Evolutionary conservation across 2,113 vertebrate species (phyloP).

Genomic region (Benthochromis sp.): DNA sequence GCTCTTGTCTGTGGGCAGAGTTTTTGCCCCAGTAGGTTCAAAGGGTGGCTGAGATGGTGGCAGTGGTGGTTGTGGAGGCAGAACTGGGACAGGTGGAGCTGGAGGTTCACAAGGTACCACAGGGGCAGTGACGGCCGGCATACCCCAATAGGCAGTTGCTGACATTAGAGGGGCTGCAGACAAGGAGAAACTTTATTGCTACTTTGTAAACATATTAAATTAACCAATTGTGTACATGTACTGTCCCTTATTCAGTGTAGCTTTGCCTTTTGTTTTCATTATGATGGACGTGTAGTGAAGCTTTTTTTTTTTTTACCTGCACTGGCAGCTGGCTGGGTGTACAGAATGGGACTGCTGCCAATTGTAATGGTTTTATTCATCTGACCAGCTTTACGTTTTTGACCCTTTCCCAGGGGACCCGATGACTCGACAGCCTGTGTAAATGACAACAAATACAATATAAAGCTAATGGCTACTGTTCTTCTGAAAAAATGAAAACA

Average conservation of each 20-base stretch:
- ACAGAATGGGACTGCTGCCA: constrained; percentile 89
- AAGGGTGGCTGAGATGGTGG: constrained; percentile 56
- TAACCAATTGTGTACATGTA: background rate
- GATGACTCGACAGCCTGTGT: constrained; percentile 57
- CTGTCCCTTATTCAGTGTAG: background rate
- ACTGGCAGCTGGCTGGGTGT: constrained; percentile 76
- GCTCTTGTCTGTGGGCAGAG: constrained; percentile 71
- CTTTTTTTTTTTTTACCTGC: constrained; percentile 68
- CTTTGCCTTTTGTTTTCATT: background rate
- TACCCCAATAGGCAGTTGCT: constrained; percentile 71
- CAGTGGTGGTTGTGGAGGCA: constrained; percentile 61
- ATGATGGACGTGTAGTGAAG: background rate
- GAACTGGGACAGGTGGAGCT: constrained; percentile 48
- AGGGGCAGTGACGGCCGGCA: constrained; percentile 56
- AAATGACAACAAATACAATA: background rate
- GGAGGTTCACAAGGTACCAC: constrained; percentile 71
- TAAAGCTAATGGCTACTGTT: background rate
- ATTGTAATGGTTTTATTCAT: constrained; percentile 82
- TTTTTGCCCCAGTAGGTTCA: constrained; percentile 67
- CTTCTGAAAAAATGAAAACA: background rate
- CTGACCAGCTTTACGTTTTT: constrained; percentile 82
- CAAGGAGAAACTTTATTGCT: background rate
- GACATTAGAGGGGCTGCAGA: constrained; percentile 59
- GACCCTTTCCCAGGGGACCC: constrained; percentile 62
- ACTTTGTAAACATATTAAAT: background rate